A percentile compares a stretch with the other conserved stretches of the same genome.
Conservation (phyloP, 2,113 vertebrate species). For the Tor tambroides region DNA sequence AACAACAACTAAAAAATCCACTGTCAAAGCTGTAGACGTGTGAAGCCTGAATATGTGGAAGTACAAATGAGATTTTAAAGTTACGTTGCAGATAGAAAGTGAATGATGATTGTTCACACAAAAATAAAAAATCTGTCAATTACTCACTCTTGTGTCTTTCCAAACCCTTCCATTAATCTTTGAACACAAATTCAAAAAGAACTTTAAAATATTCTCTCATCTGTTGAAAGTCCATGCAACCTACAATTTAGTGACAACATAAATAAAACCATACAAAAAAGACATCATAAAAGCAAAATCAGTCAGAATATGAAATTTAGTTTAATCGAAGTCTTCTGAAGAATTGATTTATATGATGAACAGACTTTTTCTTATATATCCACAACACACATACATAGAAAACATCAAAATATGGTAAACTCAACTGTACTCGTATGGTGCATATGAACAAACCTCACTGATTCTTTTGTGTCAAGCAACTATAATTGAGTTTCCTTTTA, state of each 20-base stretch:
- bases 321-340: too few species aligned
- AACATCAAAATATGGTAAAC: not conserved
- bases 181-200: not conserved
- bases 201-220: not conserved
- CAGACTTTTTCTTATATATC: not conserved
- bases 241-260: too few species aligned
- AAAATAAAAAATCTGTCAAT: not conserved
- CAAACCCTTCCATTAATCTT: not conserved
- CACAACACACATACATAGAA: not conserved
- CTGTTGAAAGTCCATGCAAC: not conserved
- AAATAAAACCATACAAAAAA: too few species aligned
- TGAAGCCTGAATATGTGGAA: not conserved
- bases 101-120: not conserved
- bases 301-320: too few species aligned
- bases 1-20: not conserved
- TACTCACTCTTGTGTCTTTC: not conserved
- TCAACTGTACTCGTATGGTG: not conserved
- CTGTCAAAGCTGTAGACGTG: not conserved
- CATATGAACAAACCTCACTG: not conserved
- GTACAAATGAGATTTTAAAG: not conserved
- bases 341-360: too few species aligned
- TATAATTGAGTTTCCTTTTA: not conserved
- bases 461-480: not conserved
- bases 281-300: too few species aligned
- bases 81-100: not conserved